Base-by-base conservation (phyloP, 1,140 invertebrate species). In the Homarus americanus region DNA sequence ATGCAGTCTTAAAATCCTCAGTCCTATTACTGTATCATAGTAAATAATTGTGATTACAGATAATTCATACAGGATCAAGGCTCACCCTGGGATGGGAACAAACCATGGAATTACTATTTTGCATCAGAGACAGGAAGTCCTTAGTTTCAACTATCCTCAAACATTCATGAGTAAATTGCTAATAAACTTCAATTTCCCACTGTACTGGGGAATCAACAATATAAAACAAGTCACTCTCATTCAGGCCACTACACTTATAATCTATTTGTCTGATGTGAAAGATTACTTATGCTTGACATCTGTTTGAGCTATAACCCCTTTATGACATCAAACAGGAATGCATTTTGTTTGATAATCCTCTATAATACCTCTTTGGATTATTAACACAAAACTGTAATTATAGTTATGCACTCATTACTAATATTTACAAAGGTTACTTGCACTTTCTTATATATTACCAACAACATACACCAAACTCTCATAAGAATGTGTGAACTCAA, bases 391-490 rank as follows among this genome's bases (percentile, higher is more conserved):
- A 69, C 28, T 28, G n/a, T 24, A 63, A 24, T 24, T 63, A 0
- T 69, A 69, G n/a, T 69, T 69, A 79, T 32, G 15, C n/a, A 49
- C 44, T 44, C 40, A 12, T 17, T 2, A 32, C 41, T 49, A 49
- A 12, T 28, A 24, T 28, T 44, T 44, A 49, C n/a, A 32, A 3
- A 44, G 5, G 7, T 17, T 76, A 76, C 75, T 7, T 76, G 12
- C 10, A 76, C 38, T 76, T 76, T 32, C 20, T 38, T 41, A 38
- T 3, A 7, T 24, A 4, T 49, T 7, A 44, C 9, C 5, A 79
- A 41, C 15, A 79, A 79, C 76, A 79, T 44, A 79, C 9, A 79
- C 76, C 76, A 41, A 24, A 44, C 76, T 79, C 76, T 79, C 76
- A 40, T 36, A 75, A 3, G 15, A 4, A 24, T 41, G 5, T 24